Conservation (phyloP, 2,888 invertebrate species). For the Mesorhabditis belari region DNA sequence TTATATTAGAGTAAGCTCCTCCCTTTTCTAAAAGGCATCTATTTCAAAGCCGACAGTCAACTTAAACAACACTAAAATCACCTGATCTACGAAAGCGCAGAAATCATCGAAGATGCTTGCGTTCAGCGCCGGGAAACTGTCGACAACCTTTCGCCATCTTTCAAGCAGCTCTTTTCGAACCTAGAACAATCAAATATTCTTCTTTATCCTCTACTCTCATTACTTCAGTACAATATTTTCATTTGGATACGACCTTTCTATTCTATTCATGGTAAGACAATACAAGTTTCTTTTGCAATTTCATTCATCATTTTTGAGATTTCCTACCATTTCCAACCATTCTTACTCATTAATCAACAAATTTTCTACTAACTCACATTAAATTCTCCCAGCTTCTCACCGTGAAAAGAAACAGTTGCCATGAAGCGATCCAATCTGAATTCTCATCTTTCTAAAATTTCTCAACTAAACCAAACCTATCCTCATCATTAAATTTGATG, state of each 20-base stretch:
- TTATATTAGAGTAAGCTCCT: background rate
- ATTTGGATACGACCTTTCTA: too few relatives aligned
- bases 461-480: too few relatives aligned
- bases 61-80: constrained; percentile 2
- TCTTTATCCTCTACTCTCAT: too few relatives aligned
- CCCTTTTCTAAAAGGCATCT: too few relatives aligned
- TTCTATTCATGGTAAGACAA: too few relatives aligned
- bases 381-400: constrained; percentile 31
- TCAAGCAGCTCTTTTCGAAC: constrained; percentile 12
- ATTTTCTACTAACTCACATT: too few relatives aligned
- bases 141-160: constrained; percentile 40
- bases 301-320: too few relatives aligned
- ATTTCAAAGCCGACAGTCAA: background rate
- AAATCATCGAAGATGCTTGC: constrained; percentile 45
- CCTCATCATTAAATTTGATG: constrained; percentile 31
- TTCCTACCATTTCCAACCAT: too few relatives aligned
- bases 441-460: background rate
- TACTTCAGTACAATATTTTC: background rate
- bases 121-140: constrained; percentile 32
- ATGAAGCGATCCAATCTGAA: constrained; percentile 32
- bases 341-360: too few relatives aligned
- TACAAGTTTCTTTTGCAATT: too few relatives aligned
- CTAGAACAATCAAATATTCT: constrained; percentile 12
- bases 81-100: constrained; percentile 45
- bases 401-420: constrained; percentile 43